Evolutionary conservation across 2,888 invertebrate genomes (phyloP).

Genomic region (Panzeria rudis): DNA sequence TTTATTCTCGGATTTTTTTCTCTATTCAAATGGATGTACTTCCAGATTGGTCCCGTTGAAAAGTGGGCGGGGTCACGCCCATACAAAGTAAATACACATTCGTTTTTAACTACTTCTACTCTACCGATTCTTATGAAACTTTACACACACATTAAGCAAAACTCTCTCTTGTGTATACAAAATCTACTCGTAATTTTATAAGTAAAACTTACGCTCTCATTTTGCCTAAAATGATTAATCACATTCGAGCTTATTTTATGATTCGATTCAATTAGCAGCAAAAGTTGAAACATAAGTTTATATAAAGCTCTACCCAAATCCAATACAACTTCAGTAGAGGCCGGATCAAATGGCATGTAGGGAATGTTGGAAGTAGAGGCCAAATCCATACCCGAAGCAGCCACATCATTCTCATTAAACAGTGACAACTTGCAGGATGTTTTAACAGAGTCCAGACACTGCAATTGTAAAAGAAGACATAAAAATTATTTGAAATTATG

Average conservation of each 20-base stretch:
- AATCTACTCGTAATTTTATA: neutral
- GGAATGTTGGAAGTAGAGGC: conserved; percentile 78
- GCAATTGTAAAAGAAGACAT: conserved; percentile 53
- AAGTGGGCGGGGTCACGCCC: too few species aligned
- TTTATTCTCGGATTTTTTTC: too few species aligned
- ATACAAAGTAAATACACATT: too few species aligned
- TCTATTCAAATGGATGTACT: too few species aligned
- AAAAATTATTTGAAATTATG: neutral
- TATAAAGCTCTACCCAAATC: conserved; percentile 95
- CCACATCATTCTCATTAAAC: conserved; percentile 86
- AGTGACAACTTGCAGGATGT: conserved; percentile 91
- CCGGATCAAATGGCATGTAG: conserved; percentile 84
- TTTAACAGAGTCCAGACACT: conserved; percentile 93
- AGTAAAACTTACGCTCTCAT: conserved; percentile 85
- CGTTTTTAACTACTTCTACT: too few species aligned
- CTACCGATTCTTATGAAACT: too few species aligned
- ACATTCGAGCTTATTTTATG: conserved; percentile 91
- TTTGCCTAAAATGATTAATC: conserved; percentile 85
- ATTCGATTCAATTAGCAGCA: conserved; percentile 94
- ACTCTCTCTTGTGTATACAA: neutral
- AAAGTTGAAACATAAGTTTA: conserved; percentile 95
- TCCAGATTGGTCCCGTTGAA: too few species aligned
- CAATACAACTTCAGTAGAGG: conserved; percentile 89
- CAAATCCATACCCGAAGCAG: conserved; percentile 83
- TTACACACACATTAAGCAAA: too few species aligned